Conservation (phyloP, 2,797 vertebrate genomes). For the Anguilla obscura region DNA sequence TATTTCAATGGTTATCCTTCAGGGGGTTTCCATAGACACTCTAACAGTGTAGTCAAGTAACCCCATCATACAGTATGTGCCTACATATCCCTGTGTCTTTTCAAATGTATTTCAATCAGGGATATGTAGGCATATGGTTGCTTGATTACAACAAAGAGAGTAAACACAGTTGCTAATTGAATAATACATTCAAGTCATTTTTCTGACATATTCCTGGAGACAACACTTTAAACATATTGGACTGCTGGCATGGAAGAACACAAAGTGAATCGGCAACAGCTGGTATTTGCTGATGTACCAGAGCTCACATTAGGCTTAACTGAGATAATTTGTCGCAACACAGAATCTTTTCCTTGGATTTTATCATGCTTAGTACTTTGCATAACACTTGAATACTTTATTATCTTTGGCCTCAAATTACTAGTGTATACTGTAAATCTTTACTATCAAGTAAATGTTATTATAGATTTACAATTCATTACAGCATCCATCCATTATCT, state of each 20-base stretch:
- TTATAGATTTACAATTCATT: too few relatives aligned
- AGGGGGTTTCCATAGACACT: too few relatives aligned
- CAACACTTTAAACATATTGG: conserved; percentile 13
- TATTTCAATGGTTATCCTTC: too few relatives aligned
- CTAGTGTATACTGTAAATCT: too few relatives aligned
- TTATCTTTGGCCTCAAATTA: too few relatives aligned
- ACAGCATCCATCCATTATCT: too few relatives aligned
- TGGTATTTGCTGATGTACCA: conserved; percentile 39
- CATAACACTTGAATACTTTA: too few relatives aligned
- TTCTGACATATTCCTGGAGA: conserved; percentile 1
- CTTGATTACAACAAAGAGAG: neutral
- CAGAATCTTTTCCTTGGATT: neutral
- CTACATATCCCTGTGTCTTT: too few relatives aligned
- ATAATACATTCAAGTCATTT: conserved; percentile 9
- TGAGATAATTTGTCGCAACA: conserved; percentile 34
- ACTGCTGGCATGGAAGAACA: conserved; percentile 14
- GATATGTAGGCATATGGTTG: neutral
- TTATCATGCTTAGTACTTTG: neutral
- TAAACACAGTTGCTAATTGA: conserved; percentile 8
- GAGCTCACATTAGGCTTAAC: conserved; percentile 30
- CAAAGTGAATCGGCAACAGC: conserved; percentile 39
- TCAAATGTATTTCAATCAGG: too few relatives aligned
- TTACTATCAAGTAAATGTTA: too few relatives aligned
- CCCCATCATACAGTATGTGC: too few relatives aligned
- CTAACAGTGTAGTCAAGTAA: too few relatives aligned